Evolutionary conservation across 2,797 vertebrate species (phyloP), one percentile per base, ranked within the genome.

Genomic region (Esox lucius): DNA sequence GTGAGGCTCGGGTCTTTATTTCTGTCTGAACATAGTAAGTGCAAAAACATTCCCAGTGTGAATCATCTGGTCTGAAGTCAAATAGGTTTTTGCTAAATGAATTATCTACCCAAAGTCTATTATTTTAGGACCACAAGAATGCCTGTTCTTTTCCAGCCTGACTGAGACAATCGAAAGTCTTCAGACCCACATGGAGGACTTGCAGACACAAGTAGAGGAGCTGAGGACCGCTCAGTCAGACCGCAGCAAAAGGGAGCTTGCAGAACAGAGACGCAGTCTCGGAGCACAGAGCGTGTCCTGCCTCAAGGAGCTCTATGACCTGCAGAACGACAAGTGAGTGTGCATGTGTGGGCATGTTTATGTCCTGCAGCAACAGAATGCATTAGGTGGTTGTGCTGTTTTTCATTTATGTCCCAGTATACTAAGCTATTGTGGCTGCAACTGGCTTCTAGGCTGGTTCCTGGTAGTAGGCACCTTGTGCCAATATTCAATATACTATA

Each of bases 241-340:
- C 83, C 91, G 80, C 4, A 81, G 81, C 76, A 94, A 75, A 75
- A 91, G 89, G 11, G 95, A 95, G 42, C 86, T 84, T 33, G 83
- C 81, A 28, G 95, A 95, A 74, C 94, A 93, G 75, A 93, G 91
- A 19, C 92, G 91, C 62, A 90, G 84, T 22, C 88, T 95, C 0
- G 89, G 94, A 0, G 90, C 94, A 1, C 96, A 96, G 76, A 97
- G 95, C 1, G 92, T 97, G 79, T 93, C 96, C 0, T 96, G 96
- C 70, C 89, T 98, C 81, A 97, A 96, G 84, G 97, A 98, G 89
- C 90, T 99, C 0, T 97, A 97, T 9, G 95, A 98, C 84, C 89
- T 97, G 71, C 96, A 91, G 5, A 78, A 83, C 1, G 85, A 96
- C 89, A 94, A 95, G 97, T 98, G 94, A 92, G 95, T 80, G 13